These are phyloP conservation scores for Streblospio benedicti DNA, from an alignment of 1,140 invertebrate species.

Conservation along the genomic window DNA sequence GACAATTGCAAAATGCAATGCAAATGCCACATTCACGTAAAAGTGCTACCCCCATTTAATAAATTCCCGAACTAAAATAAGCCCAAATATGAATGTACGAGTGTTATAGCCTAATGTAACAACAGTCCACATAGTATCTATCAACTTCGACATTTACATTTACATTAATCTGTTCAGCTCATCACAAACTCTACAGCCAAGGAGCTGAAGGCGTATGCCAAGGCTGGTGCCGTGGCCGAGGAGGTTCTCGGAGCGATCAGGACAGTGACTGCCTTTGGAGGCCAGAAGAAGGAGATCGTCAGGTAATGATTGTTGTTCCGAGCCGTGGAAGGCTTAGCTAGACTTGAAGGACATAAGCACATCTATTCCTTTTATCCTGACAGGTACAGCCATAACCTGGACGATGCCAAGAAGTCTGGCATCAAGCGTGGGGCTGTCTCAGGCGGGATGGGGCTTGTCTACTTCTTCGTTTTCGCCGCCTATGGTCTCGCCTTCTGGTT, in stretches of 20 bases:
- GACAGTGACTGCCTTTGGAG: constrained; percentile 47
- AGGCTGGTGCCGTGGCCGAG: constrained; percentile 43
- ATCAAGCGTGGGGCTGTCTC: constrained; percentile 62
- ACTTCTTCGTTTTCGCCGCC: constrained; percentile 52
- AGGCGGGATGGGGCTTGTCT: constrained; percentile 51
- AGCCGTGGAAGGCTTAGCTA: no score
- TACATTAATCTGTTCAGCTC: no score
- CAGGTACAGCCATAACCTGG: constrained; percentile 54
- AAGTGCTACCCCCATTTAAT: no score
- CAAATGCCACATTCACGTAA: no score
- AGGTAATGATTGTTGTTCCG: constrained; percentile 26
- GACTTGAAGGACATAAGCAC: no score
- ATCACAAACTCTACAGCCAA: constrained; percentile 19
- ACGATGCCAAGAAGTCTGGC: constrained; percentile 58
- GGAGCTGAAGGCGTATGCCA: constrained; percentile 42
- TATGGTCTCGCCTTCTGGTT: constrained; percentile 52
- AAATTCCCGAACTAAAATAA: no score
- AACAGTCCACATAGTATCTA: no score
- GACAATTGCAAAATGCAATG: no score
- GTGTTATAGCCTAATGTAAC: no score
- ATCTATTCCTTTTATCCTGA: no score
- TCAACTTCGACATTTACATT: no score
- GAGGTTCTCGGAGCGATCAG: constrained; percentile 45
- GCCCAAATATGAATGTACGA: no score
- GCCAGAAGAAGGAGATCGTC: constrained; percentile 41